phyloP scores from a whole-genome alignment of 2,888 invertebrate genomes.

The Phytoseiulus persimilis region DNA sequence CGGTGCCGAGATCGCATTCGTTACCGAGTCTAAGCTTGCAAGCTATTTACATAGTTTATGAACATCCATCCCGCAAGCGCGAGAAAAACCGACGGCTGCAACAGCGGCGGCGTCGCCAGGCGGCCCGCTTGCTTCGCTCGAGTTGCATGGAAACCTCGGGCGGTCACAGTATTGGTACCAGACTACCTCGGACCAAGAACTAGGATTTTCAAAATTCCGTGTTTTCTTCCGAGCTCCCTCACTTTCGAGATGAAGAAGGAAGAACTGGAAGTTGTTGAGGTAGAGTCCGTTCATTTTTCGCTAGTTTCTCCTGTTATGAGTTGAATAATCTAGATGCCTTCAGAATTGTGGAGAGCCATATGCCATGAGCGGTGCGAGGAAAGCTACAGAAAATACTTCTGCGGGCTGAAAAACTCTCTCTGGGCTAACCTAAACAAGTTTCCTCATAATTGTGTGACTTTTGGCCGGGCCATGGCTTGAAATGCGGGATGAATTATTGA shows the following conservation, averaged over 20 bases:
- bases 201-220: too few species aligned
- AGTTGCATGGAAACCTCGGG: not conserved
- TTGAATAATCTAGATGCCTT: not conserved
- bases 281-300: too few species aligned
- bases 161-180: not conserved
- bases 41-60: slow-evolving; percentile 38
- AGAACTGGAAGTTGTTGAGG: too few species aligned
- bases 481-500: not conserved
- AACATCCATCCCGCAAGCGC: not conserved
- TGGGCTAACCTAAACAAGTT: not conserved
- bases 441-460: not conserved
- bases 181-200: not conserved
- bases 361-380: not conserved
- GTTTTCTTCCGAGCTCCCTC: too few species aligned
- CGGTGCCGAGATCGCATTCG: not conserved
- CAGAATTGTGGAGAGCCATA: not conserved
- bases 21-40: not conserved
- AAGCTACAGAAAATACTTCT: not conserved
- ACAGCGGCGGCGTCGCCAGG: not conserved
- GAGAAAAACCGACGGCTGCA: not conserved
- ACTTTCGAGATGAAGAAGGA: too few species aligned
- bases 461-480: not conserved
- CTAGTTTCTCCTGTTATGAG: too few species aligned
- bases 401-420: not conserved
- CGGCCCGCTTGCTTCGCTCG: not conserved